Evolutionary conservation across 1,140 invertebrate species (phyloP), one percentile per base, ranked within the genome.

Genomic region (Adelges cooleyi): DNA sequence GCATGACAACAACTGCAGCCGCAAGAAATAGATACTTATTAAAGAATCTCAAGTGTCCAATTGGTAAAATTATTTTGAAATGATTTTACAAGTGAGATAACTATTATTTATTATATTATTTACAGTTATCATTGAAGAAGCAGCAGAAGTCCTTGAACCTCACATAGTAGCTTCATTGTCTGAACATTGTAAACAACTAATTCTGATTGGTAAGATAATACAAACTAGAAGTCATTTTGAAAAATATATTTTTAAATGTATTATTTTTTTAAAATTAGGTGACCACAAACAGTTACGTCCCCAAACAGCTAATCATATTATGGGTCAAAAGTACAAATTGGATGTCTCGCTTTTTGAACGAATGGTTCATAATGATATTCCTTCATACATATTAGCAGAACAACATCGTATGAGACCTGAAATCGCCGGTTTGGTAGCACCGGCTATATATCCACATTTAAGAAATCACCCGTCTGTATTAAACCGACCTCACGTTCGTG

Each of bases 71-170:
- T 33, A 6, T 33, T 33, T 6, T 33, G 29, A 33, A 6, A 33
- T 33, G 29, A 33, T 33, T 33, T 11, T 33, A 33, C 11, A 33
- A 33, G 11, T 33, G 29, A 33, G 11, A n/a, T n/a, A n/a, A n/a
- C n/a, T 33, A 33, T 33, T 33, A 33, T 33, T 33, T 33, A 11
- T 33, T 33, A 5, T 6, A 27, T 65, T 36, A n/a, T n/a, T n/a
- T n/a, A n/a, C 69, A 78, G 81, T 86, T 0, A 80, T 91, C 23
- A 82, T 91, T 22, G 89, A 92, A 75, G 89, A 92, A 77, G 89
- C 89, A 1, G 89, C 87, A 1, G 88, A 92, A 78, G 83, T 90
- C 13, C 74, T 89, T 38, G 89, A 92, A 71, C 74, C 82, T 10
- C 87, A 90, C 70, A 82, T 89, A 20, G 69, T 89, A 1, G 80